A percentile compares a stretch with the other conserved stretches of the same genome.
Evolutionary conservation across 1,140 invertebrate genomes (phyloP).

Genomic region (Proctacanthus coquilletti): DNA sequence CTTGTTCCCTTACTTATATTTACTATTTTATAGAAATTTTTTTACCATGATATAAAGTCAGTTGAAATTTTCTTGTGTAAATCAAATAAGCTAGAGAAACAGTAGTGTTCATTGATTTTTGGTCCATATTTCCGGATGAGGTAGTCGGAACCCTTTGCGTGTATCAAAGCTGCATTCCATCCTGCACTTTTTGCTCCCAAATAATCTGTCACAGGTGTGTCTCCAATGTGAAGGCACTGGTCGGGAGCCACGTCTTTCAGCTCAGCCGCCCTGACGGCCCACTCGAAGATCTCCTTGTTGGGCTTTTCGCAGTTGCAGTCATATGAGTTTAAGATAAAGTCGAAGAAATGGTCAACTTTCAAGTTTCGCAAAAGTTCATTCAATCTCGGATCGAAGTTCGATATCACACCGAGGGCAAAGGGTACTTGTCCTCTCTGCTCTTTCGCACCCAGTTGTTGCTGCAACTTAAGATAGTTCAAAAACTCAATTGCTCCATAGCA

Average conservation of each 20-base stretch:
- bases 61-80: constrained; percentile 25
- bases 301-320: constrained; percentile 60
- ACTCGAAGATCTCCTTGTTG: constrained; percentile 50
- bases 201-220: constrained; percentile 60
- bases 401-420: constrained; percentile 58
- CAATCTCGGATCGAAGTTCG: constrained; percentile 76
- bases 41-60: constrained; percentile 19
- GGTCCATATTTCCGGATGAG: constrained; percentile 20
- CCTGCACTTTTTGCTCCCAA: constrained; percentile 52
- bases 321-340: constrained; percentile 68
- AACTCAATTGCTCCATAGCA: constrained; percentile 45
- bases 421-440: constrained; percentile 10
- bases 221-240: constrained; percentile 69
- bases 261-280: constrained; percentile 40
- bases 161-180: constrained; percentile 56
- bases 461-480: constrained; percentile 38
- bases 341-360: constrained; percentile 50
- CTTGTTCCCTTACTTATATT: too few relatives aligned
- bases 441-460: constrained; percentile 10
- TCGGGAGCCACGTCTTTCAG: constrained; percentile 31
- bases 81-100: constrained; percentile 25
- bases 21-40: too few relatives aligned
- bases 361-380: constrained; percentile 46
- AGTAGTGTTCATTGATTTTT: constrained; percentile 17
- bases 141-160: constrained; percentile 22